Base-by-base conservation (phyloP, 2,113 vertebrate genomes). In the Gavia stellata region DNA sequence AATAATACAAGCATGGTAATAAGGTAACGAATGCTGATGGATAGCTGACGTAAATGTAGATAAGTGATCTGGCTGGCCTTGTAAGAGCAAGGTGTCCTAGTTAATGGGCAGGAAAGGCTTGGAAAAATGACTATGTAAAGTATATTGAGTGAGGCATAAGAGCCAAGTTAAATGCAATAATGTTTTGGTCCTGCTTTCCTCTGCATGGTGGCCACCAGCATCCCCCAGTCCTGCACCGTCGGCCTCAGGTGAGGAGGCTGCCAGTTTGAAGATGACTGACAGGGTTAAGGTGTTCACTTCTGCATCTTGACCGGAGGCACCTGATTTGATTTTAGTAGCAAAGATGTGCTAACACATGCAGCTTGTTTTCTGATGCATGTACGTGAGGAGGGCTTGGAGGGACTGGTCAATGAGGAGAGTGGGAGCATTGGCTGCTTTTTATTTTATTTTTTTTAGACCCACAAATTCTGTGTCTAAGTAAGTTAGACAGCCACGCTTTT, bases 161-260 rank as follows among this genome's bases (percentile, higher is more conserved):
- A n/a, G 17, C 17, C 33, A 66, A 74, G 36, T 56, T 50, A 66
- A 58, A 40, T 7, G 12, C 52, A 29, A 13, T 33, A 23, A 6
- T 28, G 4, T 49, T 70, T 94, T 75, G 45, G 21, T 25, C 33
- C 14, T 36, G 1, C 67, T 77, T 62, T 67, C 47, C 11, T 49
- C 52, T 86, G 36, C 28, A 1, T 12, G 31, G 24, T 58, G 62
- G 52, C 56, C 20, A 19, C 8, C 50, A 79, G 4, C 14, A 25
- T 0, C 0, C 38, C 0, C 2, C 44, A 34, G 58, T 34, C 40
- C 33, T 42, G n/a, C 15, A 3, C 45, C 8, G 2, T 14, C 17
- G 17, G 15, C 36, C 63, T 36, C 34, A 10, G 58, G 42, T 5
- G 44, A 66, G 40, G 45, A 45, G 47, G 25, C 62, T 56, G n/a